A percentile compares a stretch with the other conserved stretches of the same genome.
Conservation (phyloP, 2,113 vertebrate species). For the Oceanites oceanicus region DNA sequence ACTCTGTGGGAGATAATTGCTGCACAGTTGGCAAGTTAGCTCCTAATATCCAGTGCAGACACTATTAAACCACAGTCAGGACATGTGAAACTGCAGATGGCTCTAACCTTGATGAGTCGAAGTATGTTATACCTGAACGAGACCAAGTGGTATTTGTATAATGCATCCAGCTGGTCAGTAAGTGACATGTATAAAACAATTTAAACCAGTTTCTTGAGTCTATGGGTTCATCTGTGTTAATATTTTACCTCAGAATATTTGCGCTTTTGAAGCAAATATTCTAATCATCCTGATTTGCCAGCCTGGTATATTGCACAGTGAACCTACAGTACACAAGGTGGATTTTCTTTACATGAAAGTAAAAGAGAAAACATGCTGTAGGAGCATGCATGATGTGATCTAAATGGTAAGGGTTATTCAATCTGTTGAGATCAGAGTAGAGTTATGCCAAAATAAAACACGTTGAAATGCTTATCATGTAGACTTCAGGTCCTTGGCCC, state of each 20-base stretch:
- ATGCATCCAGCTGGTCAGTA: background rate
- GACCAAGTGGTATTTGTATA: background rate
- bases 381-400: background rate
- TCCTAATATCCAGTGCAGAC: background rate
- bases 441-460: background rate
- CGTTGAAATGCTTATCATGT: accelerated
- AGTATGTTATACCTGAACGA: background rate
- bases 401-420: background rate
- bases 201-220: background rate
- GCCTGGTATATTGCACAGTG: background rate
- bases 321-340: background rate
- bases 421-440: background rate
- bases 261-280: background rate
- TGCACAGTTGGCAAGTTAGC: background rate
- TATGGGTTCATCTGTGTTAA: background rate
- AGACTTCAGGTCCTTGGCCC: background rate
- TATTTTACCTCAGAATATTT: background rate
- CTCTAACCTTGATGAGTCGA: background rate
- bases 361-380: background rate
- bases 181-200: background rate
- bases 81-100: background rate
- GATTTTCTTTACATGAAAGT: background rate
- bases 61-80: background rate
- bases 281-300: background rate
- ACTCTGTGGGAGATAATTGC: background rate